These are phyloP conservation scores for Toxotes chatareus DNA, from an alignment of 2,113 vertebrate species.

Conservation along the genomic window DNA sequence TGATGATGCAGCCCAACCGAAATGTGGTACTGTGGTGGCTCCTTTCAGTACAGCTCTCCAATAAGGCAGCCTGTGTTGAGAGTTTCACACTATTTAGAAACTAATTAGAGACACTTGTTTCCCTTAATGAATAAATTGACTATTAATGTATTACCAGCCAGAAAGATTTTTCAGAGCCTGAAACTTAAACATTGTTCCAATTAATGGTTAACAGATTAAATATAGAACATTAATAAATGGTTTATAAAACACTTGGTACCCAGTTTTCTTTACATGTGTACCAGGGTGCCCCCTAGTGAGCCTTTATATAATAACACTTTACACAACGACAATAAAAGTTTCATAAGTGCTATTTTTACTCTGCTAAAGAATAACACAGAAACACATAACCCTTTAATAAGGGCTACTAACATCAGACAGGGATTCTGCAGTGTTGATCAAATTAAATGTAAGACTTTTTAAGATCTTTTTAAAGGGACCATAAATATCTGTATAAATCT, in stretches of 20 bases:
- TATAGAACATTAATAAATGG: neutral
- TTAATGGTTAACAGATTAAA: neutral
- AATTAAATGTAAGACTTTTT: too few species aligned
- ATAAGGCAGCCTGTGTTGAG: neutral
- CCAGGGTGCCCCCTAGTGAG: slow-evolving; percentile 32
- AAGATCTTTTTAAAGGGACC: neutral
- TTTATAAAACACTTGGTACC: neutral
- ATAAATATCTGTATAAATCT: too few species aligned
- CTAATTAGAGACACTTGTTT: too few species aligned
- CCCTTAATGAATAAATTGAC: neutral
- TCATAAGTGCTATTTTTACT: neutral
- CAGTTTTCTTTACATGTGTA: neutral
- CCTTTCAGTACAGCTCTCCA: neutral
- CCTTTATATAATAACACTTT: neutral
- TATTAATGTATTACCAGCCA: neutral
- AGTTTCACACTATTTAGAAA: neutral
- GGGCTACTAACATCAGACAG: neutral
- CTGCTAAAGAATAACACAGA: neutral
- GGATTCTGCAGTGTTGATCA: neutral
- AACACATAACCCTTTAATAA: neutral
- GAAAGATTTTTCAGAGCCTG: too few species aligned
- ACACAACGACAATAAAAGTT: neutral
- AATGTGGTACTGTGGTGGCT: too few species aligned
- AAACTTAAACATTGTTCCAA: neutral
- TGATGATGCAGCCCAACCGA: neutral